Base-by-base conservation (phyloP, 2,888 invertebrate genomes). In the Lobophora halterata region DNA sequence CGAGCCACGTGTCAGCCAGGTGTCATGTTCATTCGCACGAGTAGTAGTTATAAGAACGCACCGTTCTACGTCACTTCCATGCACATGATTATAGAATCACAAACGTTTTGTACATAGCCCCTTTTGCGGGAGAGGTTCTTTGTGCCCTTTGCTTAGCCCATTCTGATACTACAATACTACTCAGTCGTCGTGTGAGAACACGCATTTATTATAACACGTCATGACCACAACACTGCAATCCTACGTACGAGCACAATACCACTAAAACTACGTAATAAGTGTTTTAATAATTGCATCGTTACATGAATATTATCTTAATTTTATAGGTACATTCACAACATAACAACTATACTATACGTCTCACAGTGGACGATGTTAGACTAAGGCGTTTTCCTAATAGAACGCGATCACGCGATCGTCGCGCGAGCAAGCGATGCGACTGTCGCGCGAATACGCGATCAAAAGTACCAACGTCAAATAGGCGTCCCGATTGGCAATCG, bases 181-280 rank as follows among this genome's bases (percentile, higher is more conserved):
- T 52, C 49, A 52, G 49, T 49, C 52, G 25, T 43, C 33, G 47
- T 40, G 49, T 25, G 20, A 29, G 32, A 34, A 37, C 26, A 46
- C 42, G 26, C 31, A 18, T 7, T 33, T 24, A 36, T 17, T 42
- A 26, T 20, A 38, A 26, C 7, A 38, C 18, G 29, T 23, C 13
- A 19, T 34, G 34, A 20, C 26, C 26, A 31, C 14, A 34, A 23
- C 21, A 35, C 14, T 7, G 23, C 19, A 35, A 27, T 18, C 27
- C 18, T 25, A 44, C 20, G 17, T 28, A 25, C 28, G 16, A 30
- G 10, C 25, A 20, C 20, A 27, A n/a, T 26, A 33, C 3, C 8
- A 7, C 20, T 31, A 25, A 31, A 10, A 12, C 19, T 16, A 34
- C n/a, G 3, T 10, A 6, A 12, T 12, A n/a, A 36, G 10, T 20